These are phyloP conservation scores for Anabas testudineus DNA, from an alignment of 2,797 vertebrate genomes.

Conservation along the genomic window DNA sequence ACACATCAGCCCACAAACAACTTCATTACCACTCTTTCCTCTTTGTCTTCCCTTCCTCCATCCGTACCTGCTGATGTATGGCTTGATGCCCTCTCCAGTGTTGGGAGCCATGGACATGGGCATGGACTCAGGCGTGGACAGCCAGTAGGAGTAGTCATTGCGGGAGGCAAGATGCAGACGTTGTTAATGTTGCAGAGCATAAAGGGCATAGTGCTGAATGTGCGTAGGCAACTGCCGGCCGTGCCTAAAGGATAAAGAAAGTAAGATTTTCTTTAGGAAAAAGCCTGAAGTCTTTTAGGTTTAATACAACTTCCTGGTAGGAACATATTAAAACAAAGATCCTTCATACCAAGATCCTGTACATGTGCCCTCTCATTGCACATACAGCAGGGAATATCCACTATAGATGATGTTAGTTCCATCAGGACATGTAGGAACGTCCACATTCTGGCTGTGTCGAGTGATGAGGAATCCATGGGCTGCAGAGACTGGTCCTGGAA, in stretches of 20 bases:
- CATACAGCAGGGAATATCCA: slow-evolving; percentile 96
- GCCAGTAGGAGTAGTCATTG: slow-evolving; percentile 99
- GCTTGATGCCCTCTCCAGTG: slow-evolving; percentile 90
- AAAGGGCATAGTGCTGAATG: slow-evolving; percentile 99
- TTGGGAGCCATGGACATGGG: slow-evolving; percentile 93
- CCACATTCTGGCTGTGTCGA: slow-evolving; percentile 92
- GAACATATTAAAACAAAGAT: too few relatives aligned
- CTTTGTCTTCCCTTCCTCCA: not conserved
- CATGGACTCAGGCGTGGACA: slow-evolving; percentile 93
- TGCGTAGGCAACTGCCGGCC: slow-evolving; percentile 94
- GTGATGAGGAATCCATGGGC: slow-evolving; percentile 97
- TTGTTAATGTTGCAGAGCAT: slow-evolving; percentile 99
- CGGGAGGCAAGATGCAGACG: slow-evolving; percentile 96
- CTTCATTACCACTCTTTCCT: not conserved
- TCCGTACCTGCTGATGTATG: slow-evolving; percentile 93
- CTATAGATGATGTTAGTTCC: slow-evolving; percentile 90
- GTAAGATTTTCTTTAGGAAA: too few relatives aligned
- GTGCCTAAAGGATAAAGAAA: slow-evolving; percentile 83
- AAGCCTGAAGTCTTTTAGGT: too few relatives aligned
- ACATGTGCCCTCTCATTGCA: slow-evolving; percentile 98
- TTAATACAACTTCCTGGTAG: too few relatives aligned
- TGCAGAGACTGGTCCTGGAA: slow-evolving; percentile 84
- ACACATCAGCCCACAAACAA: not conserved
- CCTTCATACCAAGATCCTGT: slow-evolving; percentile 92
- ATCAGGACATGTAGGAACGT: slow-evolving; percentile 88